Evolutionary conservation across 2,797 vertebrate species (phyloP).

Genomic region (Rhinoraja longicauda): DNA sequence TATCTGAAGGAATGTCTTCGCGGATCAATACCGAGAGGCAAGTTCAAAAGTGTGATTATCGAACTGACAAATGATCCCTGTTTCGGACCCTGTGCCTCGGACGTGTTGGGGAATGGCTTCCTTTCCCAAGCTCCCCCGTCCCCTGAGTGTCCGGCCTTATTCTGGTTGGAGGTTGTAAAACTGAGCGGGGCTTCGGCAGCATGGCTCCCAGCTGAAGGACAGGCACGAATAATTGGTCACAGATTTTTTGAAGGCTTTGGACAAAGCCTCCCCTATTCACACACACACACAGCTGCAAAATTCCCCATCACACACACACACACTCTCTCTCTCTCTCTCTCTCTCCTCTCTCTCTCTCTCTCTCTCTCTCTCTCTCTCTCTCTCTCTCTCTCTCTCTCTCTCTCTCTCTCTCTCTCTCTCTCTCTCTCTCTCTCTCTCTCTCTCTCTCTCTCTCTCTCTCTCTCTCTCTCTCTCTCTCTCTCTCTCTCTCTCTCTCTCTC

Average conservation of each 20-base stretch:
- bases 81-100: background rate
- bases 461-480: no score
- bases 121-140: background rate
- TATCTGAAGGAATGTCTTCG: background rate
- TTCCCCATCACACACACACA: slow-evolving; percentile 23
- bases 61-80: slow-evolving; percentile 11
- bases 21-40: background rate
- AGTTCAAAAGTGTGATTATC: slow-evolving; percentile 12
- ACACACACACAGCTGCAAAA: slow-evolving; percentile 10
- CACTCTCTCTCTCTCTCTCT: slow-evolving; percentile 14
- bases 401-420: no score
- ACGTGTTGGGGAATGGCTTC: slow-evolving; percentile 5
- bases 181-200: slow-evolving; percentile 12
- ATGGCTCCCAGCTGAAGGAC: slow-evolving; percentile 59
- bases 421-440: no score
- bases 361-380: no score
- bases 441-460: no score
- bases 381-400: no score
- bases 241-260: slow-evolving; percentile 56
- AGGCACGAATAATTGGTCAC: slow-evolving; percentile 72
- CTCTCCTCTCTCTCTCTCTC: background rate
- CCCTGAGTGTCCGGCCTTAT: background rate
- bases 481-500: no score
- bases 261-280: slow-evolving; percentile 31
- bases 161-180: slow-evolving; percentile 14